phyloP scores from a whole-genome alignment of 2,113 vertebrate species.

The Puma concolor region DNA sequence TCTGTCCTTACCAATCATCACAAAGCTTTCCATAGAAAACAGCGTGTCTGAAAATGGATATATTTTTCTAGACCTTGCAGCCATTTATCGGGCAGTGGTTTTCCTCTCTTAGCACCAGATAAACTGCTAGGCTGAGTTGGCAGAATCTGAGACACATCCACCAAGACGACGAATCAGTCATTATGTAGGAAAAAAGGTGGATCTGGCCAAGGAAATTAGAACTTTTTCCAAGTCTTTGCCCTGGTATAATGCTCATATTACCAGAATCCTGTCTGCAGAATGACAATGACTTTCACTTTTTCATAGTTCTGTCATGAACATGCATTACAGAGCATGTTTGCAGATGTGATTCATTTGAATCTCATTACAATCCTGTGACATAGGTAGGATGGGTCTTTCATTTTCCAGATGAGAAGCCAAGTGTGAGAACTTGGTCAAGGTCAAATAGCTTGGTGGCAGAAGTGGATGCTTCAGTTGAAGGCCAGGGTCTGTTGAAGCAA shows the following conservation, averaged over 20 bases:
- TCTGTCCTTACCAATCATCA: not conserved
- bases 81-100: not conserved
- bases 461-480: not conserved
- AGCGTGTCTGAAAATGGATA: not conserved
- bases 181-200: not conserved
- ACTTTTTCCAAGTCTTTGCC: not conserved
- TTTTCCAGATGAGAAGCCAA: slow-evolving; percentile 47
- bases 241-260: not conserved
- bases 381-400: not conserved
- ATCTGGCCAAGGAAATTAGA: not conserved
- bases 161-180: not conserved
- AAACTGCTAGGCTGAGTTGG: not conserved
- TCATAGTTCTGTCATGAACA: not conserved
- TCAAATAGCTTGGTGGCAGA: not conserved
- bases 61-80: not conserved
- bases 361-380: not conserved
- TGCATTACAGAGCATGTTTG: not conserved
- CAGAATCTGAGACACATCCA: not conserved
- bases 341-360: not conserved
- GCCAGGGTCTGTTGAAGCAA: not conserved
- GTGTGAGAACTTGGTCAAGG: not conserved
- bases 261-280: not conserved
- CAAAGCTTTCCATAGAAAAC: not conserved
- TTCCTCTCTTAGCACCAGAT: not conserved
- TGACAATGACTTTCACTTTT: not conserved